These are phyloP conservation scores for Drosophila sturtevanti DNA, from an alignment of 1,140 invertebrate genomes.

Conservation along the genomic window DNA sequence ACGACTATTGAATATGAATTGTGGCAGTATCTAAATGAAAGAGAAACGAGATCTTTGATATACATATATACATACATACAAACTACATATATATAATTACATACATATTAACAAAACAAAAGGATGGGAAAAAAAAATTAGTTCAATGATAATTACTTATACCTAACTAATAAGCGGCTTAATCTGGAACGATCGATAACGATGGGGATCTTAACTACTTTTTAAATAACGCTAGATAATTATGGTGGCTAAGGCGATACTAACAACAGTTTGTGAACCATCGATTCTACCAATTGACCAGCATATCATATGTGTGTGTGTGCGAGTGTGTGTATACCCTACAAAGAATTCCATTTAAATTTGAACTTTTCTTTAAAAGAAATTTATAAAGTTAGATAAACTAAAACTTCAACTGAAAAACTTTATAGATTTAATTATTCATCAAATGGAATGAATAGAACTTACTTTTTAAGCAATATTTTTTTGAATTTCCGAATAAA, in stretches of 20 bases:
- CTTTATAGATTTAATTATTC: too few relatives aligned
- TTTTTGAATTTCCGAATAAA: too few relatives aligned
- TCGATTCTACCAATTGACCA: neutral
- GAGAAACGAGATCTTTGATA: too few relatives aligned
- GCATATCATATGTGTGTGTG: neutral
- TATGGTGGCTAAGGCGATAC: slow-evolving; percentile 40
- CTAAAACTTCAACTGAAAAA: too few relatives aligned
- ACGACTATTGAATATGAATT: slow-evolving; percentile 98
- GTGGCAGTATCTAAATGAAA: slow-evolving; percentile 85
- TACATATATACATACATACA: too few relatives aligned
- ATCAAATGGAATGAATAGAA: too few relatives aligned
- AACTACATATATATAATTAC: too few relatives aligned
- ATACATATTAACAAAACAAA: neutral
- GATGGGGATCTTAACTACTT: slow-evolving; percentile 50
- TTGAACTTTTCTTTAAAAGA: too few relatives aligned
- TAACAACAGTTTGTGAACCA: slow-evolving; percentile 20
- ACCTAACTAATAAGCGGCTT: slow-evolving; percentile 49
- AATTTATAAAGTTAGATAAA: too few relatives aligned
- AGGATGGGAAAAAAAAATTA: slow-evolving; percentile 18
- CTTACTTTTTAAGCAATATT: too few relatives aligned
- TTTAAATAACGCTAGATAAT: slow-evolving; percentile 57
- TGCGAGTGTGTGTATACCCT: slow-evolving; percentile 7
- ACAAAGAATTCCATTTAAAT: neutral
- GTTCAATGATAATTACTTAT: slow-evolving; percentile 22
- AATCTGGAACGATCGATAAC: slow-evolving; percentile 29